These are phyloP conservation scores for Cebidichthys violaceus DNA, from an alignment of 2,113 vertebrate genomes.

Conservation along the genomic window DNA sequence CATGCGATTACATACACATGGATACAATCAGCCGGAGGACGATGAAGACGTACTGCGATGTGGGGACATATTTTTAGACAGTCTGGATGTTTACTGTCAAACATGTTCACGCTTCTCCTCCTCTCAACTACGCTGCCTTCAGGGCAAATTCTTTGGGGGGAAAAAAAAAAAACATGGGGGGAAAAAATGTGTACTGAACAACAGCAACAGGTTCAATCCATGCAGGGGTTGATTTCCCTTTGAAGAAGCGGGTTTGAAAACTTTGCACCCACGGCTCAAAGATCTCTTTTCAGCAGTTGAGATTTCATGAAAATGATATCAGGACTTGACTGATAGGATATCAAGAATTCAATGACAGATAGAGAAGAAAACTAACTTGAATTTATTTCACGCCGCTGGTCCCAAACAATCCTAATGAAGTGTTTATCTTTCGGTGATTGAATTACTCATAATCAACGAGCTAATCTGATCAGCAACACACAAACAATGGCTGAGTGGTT, in stretches of 20 bases:
- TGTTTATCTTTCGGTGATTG: conserved; percentile 35
- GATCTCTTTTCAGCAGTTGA: not conserved
- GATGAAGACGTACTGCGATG: conserved; percentile 16
- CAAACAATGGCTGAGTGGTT: conserved; percentile 42
- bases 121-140: conserved; percentile 19
- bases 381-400: not conserved
- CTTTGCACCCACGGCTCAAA: conserved; percentile 5
- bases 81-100: conserved; percentile 53
- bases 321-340: not conserved
- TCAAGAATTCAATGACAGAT: not conserved
- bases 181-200: conserved; percentile 4
- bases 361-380: not conserved
- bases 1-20: conserved; percentile 21
- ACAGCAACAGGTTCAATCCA: conserved; percentile 10
- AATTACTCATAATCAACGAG: conserved; percentile 35
- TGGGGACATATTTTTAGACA: conserved; percentile 24
- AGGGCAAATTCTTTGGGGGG: conserved; percentile 36
- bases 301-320: not conserved
- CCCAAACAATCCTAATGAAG: conserved; percentile 24
- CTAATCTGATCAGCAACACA: conserved; percentile 45
- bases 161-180: conserved; percentile 7
- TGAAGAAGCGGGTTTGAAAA: not conserved
- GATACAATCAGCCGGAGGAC: conserved; percentile 23
- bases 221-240: not conserved
- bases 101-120: conserved; percentile 29